These are phyloP conservation scores for Myrmophylax atrothorax DNA, from an alignment of 2,113 vertebrate species.

Conservation along the genomic window DNA sequence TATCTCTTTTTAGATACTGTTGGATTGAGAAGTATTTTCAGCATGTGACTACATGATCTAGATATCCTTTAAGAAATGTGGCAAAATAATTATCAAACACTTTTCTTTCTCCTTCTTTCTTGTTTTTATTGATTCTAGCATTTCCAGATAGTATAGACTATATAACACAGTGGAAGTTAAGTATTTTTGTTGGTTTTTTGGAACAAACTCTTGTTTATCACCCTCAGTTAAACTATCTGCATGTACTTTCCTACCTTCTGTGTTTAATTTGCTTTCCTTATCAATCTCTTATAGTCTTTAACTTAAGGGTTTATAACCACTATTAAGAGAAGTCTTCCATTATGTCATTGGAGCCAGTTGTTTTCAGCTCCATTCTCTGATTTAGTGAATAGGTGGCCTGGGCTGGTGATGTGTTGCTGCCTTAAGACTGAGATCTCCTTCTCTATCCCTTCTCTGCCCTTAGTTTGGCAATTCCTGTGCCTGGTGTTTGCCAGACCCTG, in stretches of 20 bases:
- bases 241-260: background rate
- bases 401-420: background rate
- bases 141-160: background rate
- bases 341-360: background rate
- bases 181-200: background rate
- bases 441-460: background rate
- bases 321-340: background rate
- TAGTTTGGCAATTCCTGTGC: background rate
- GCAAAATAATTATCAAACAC: background rate
- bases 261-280: background rate
- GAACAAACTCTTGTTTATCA: background rate
- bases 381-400: background rate
- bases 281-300: background rate
- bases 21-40: slow-evolving; percentile 27
- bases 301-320: background rate
- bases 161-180: background rate
- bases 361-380: background rate
- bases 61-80: background rate
- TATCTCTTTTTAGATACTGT: background rate
- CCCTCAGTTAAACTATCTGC: background rate
- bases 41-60: background rate
- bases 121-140: background rate
- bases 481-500: background rate
- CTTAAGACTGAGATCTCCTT: background rate
- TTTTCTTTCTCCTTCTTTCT: background rate